These are phyloP conservation scores for Psilopogon haemacephalus DNA, from an alignment of 2,113 vertebrate genomes.

Conservation along the genomic window DNA sequence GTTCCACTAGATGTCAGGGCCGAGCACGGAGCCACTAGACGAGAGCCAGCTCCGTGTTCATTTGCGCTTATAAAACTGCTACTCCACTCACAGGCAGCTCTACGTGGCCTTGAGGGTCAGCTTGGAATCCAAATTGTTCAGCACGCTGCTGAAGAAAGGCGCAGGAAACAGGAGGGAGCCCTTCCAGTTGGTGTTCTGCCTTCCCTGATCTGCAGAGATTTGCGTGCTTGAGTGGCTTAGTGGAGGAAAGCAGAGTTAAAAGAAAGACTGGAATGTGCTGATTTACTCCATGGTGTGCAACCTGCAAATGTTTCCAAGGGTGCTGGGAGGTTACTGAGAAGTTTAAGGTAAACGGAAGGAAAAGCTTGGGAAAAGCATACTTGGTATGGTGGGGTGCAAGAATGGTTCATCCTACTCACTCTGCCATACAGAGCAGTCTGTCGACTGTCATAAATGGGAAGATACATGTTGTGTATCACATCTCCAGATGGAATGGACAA, in stretches of 20 bases:
- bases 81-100: background rate
- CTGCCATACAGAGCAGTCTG: background rate
- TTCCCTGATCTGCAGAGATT: background rate
- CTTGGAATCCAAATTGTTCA: background rate
- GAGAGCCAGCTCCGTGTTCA: background rate
- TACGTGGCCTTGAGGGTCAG: background rate
- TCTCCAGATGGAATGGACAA: background rate
- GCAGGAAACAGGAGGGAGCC: background rate
- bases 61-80: background rate
- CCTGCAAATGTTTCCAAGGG: background rate
- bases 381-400: background rate
- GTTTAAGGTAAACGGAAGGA: background rate
- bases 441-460: background rate
- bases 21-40: conserved; percentile 36
- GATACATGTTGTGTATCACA: background rate
- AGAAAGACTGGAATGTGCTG: background rate
- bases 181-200: background rate
- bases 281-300: background rate
- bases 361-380: background rate
- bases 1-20: conserved; percentile 76
- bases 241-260: background rate
- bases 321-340: background rate
- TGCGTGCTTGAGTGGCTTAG: background rate
- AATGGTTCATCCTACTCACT: background rate
- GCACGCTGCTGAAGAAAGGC: background rate